A percentile compares a stretch with the other conserved stretches of the same genome.
phyloP scores from a whole-genome alignment of 2,113 vertebrate species.

The Phyllopteryx taeniolatus region DNA sequence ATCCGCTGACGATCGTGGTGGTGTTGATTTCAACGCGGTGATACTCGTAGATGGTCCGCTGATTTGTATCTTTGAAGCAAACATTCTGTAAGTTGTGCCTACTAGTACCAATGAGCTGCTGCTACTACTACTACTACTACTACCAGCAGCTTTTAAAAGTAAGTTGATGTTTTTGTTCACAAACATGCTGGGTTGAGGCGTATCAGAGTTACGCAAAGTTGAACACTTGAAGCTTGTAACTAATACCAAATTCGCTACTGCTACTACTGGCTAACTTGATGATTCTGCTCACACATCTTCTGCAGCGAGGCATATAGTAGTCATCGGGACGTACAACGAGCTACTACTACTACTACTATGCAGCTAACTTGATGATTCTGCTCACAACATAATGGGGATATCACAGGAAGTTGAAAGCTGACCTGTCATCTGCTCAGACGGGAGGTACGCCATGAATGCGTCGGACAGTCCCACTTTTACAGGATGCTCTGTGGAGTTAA shows the following conservation, averaged over 20 bases:
- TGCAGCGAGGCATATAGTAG: too few species aligned
- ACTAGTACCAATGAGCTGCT: too few species aligned
- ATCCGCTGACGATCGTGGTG: slow-evolving; percentile 74
- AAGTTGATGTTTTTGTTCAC: too few species aligned
- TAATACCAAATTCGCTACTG: too few species aligned
- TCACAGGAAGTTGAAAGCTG: slow-evolving; percentile 35
- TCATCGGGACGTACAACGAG: too few species aligned
- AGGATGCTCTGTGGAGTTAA: slow-evolving; percentile 87
- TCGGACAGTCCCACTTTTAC: slow-evolving; percentile 94
- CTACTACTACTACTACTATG: not conserved
- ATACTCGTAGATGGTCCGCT: slow-evolving; percentile 88
- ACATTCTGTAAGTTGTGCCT: not conserved
- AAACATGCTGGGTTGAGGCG: too few species aligned
- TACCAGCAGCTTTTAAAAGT: too few species aligned
- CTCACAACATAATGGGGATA: not conserved
- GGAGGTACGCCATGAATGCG: slow-evolving; percentile 84
- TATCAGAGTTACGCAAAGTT: too few species aligned
- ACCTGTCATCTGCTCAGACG: slow-evolving; percentile 76
- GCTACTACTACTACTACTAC: not conserved
- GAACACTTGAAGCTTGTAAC: too few species aligned
- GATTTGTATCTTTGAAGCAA: slow-evolving; percentile 72
- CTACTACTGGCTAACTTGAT: too few species aligned
- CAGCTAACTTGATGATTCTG: not conserved
- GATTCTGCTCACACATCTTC: too few species aligned
- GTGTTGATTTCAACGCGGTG: slow-evolving; percentile 88